Evolutionary conservation across 2,113 vertebrate species (phyloP), one percentile per base, ranked within the genome.

Genomic region (Pungitius pungitius): DNA sequence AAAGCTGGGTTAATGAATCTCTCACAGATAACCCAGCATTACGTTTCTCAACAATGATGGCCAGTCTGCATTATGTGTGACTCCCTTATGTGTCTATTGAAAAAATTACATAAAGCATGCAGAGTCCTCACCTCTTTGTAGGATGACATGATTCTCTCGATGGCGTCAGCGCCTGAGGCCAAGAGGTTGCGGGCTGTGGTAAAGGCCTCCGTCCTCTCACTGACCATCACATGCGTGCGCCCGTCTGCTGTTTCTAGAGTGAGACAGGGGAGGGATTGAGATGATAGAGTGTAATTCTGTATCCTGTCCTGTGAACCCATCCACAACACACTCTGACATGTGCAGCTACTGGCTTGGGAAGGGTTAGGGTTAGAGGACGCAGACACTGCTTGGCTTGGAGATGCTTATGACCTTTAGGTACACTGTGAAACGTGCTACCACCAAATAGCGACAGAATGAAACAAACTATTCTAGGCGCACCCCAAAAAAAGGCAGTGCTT

Each of bases 101-200:
- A n/a, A n/a, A n/a, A n/a, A n/a, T n/a, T n/a, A n/a, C n/a, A n/a
- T n/a, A n/a, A n/a, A n/a, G 5, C 63, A 0, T 1, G n/a, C 6
- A 4, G 9, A 0, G 9, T 40, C n/a, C 42, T 78, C 68, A 98
- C 97, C 97, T 99, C 98, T 95, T 99, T 99, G 88, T 99, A 99
- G 8, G 98, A 99, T 71, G 96, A 99, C 97, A 99, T 99, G 89
- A 99, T 99, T 88, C 98, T 95, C 90, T 99, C 98, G 83, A 99
- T 99, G 83, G 98, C 98, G 49, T 99, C 97, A 0, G 96, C 98
- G 73, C 95, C 98, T 13, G 98, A 97, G 51, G 95, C 94, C 86
- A 99, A 59, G 39, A 99, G 93, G 88, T 99, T 99, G 12, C 98
- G 93, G n/a, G 98, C 98, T 11, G 96, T 99, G 22, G 98, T 99